Base-by-base conservation (phyloP, 2,888 invertebrate species). In the Pseudococcus longispinus region DNA sequence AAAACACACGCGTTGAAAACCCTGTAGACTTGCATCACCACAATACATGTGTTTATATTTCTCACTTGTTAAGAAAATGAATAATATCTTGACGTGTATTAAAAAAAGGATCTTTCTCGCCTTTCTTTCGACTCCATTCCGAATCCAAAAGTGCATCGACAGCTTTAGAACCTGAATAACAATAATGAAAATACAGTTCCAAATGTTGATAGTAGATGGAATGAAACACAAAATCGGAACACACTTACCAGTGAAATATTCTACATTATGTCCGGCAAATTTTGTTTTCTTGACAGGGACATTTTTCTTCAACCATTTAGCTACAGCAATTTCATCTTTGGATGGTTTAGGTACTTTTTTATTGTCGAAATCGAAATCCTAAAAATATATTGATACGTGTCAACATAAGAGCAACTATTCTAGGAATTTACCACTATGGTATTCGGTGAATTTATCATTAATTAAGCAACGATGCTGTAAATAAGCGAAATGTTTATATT, bases 261-360 rank as follows among this genome's bases (percentile, higher is more conserved):
- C 97, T 15, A 99, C 98, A 91, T 97, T 96, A 91, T 99, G 98
- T 90, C 96, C 97, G 84, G 98, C 93, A 91, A 99, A 97, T 91
- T 98, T 98, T 0, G 98, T 98, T 91, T 96, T 97, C 92, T 98
- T 98, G 3, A 95, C 96, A 51, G 96, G 97, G 32, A 98, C 95
- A 91, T 98, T 97, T 89, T 96, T 96, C 87, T 97, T 95, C 89
- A 99, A 92, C 95, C 97, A 98, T 91, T 97, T 97, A 0, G 98
- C 99, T 80, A 99, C 94, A 0, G 95, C 93, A 91, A 97, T 97
- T 91, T 99, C 98, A 88, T 97, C 96, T 91, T 97, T 98, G 0
- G 95, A 93, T 0, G 96, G 95, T 91, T 96, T 96, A 88, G 95
- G 95, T 13, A 83, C n/a, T 37, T 83, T 46, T 46, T 87, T 87